Percentiles rank a stretch among this genome's conserved stretches.
Evolutionary conservation across 2,113 vertebrate species (phyloP).

Genomic region (Hypocryptadius cinnamomeus): DNA sequence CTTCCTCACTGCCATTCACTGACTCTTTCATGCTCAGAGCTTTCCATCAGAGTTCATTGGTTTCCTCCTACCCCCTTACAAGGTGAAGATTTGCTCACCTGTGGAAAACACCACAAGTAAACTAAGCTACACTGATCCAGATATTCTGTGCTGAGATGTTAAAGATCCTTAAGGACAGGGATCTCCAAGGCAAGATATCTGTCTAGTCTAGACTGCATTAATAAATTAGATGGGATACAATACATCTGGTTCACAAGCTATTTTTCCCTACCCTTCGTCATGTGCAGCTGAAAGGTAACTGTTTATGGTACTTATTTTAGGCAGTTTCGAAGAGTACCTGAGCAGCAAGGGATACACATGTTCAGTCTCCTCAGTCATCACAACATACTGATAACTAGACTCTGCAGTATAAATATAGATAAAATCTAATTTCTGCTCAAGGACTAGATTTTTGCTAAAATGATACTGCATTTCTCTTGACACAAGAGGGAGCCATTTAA

Average conservation of each 20-base stretch:
- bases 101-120: background rate
- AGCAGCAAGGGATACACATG: background rate
- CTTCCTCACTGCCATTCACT: background rate
- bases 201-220: background rate
- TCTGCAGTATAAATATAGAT: background rate
- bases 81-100: background rate
- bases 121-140: background rate
- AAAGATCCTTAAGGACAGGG: background rate
- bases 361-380: background rate
- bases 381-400: background rate
- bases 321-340: background rate
- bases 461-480: background rate
- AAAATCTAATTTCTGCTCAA: background rate
- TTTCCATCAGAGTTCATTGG: background rate
- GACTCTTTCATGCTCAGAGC: background rate
- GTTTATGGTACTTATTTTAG: background rate
- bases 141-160: background rate
- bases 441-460: background rate
- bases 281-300: background rate
- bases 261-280: background rate
- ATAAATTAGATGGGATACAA: background rate
- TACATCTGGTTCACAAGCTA: accelerated
- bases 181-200: background rate
- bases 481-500: constrained; percentile 69
- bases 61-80: background rate